Evolutionary conservation across 2,113 vertebrate species (phyloP).

Genomic region (Hippocampus zosterae): DNA sequence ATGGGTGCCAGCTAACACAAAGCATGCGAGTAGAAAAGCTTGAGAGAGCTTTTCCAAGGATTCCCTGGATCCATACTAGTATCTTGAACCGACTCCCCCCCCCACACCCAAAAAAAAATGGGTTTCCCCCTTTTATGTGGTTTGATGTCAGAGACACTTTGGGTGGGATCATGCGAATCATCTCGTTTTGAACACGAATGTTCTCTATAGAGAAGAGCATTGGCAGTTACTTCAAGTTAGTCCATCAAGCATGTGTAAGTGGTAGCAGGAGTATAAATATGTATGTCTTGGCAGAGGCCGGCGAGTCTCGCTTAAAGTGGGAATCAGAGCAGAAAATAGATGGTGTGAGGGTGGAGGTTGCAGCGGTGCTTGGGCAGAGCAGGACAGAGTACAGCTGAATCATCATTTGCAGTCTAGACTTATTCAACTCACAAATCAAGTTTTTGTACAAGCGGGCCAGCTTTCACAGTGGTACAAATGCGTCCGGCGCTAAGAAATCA

Average conservation of each 20-base stretch:
- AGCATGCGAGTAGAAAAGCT: background rate
- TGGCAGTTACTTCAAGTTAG: background rate
- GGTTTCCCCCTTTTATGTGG: background rate
- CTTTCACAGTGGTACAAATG: background rate
- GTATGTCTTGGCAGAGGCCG: conserved; percentile 46
- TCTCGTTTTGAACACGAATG: background rate
- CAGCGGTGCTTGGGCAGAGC: conserved; percentile 22
- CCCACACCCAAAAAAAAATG: background rate
- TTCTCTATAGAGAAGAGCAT: background rate
- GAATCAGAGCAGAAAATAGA: conserved; percentile 39
- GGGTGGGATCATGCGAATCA: background rate
- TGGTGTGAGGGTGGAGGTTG: conserved; percentile 19
- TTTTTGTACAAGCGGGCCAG: background rate
- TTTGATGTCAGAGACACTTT: conserved; percentile 1
- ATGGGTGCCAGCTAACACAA: conserved; percentile 5
- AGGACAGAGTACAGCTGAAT: conserved; percentile 2
- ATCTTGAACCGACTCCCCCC: background rate
- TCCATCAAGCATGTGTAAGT: conserved; percentile 16
- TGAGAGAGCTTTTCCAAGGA: background rate
- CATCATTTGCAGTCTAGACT: conserved; percentile 2
- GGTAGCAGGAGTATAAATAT: conserved; percentile 50
- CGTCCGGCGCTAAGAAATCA: background rate
- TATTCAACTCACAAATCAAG: conserved; percentile 17
- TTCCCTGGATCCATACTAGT: background rate
- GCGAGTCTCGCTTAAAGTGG: conserved; percentile 41